phyloP scores from a whole-genome alignment of 1,140 invertebrate species.

The Gryon sp. region DNA sequence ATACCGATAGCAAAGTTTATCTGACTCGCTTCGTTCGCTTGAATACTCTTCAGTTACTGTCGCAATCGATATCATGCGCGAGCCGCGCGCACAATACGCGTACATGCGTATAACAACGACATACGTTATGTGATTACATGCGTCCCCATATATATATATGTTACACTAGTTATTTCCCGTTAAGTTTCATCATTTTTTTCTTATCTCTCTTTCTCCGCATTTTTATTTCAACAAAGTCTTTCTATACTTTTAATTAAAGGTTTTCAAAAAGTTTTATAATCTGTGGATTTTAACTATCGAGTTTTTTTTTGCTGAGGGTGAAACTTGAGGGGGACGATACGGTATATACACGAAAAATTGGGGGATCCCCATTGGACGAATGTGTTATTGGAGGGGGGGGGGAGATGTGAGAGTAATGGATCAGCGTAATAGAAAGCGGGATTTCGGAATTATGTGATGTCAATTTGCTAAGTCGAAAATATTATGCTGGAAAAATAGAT shows the following conservation, averaged over 20 bases:
- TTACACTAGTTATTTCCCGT: conserved; percentile 11
- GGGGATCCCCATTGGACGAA: too few species aligned
- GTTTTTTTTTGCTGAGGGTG: neutral
- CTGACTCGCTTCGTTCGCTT: conserved; percentile 49
- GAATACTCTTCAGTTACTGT: conserved; percentile 58
- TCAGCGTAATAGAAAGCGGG: conserved; percentile 2
- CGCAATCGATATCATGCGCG: conserved; percentile 66
- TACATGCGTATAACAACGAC: conserved; percentile 60
- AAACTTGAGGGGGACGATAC: too few species aligned
- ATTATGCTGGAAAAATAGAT: conserved; percentile 14
- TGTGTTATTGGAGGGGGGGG: too few species aligned
- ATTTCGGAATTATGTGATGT: conserved; percentile 8
- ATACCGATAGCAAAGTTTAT: conserved; percentile 67
- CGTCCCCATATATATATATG: conserved; percentile 44
- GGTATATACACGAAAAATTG: conserved; percentile 6
- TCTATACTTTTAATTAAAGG: conserved; percentile 30
- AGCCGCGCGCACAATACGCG: conserved; percentile 63
- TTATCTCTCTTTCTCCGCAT: too few species aligned
- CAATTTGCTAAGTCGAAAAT: conserved; percentile 24
- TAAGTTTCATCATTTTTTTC: too few species aligned
- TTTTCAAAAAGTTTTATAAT: too few species aligned
- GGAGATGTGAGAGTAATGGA: conserved; percentile 5
- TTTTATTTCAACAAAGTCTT: neutral
- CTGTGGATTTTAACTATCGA: too few species aligned
- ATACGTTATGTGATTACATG: conserved; percentile 57